phyloP scores from a whole-genome alignment of 1,140 invertebrate species.

The Vanessa atalanta region DNA sequence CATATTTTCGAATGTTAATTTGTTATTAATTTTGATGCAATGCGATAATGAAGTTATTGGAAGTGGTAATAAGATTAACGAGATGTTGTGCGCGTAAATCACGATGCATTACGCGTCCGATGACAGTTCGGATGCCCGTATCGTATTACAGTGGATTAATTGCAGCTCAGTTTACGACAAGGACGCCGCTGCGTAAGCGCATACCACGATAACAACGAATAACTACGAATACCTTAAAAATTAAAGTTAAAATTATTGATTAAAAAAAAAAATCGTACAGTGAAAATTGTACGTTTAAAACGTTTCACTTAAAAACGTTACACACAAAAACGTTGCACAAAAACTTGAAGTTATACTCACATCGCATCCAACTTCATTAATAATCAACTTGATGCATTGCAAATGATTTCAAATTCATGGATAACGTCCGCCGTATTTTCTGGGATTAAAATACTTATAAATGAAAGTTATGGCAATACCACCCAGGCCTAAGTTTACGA shows the following conservation, averaged over 20 bases:
- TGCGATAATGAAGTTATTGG: conserved; percentile 75
- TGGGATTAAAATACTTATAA: conserved; percentile 14
- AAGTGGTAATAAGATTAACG: conserved; percentile 79
- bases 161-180: conserved; percentile 58
- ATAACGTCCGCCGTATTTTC: background rate
- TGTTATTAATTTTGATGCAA: conserved; percentile 18
- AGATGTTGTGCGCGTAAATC: conserved; percentile 72
- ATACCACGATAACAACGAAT: background rate
- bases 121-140: conserved; percentile 64
- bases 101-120: conserved; percentile 72
- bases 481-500: conserved; percentile 35
- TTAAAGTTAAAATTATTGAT: background rate
- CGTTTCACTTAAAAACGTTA: no score
- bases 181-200: conserved; percentile 16
- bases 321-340: no score
- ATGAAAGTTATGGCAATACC: conserved; percentile 37
- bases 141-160: conserved; percentile 75
- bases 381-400: background rate
- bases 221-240: background rate
- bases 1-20: background rate
- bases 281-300: no score
- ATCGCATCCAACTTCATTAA: background rate
- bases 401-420: background rate
- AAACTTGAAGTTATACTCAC: no score
- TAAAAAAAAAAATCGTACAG: background rate